A percentile compares a stretch with the other conserved stretches of the same genome.
These are phyloP conservation scores for Fragum whitleyi DNA, from an alignment of 2,888 invertebrate species.

Conservation along the genomic window DNA sequence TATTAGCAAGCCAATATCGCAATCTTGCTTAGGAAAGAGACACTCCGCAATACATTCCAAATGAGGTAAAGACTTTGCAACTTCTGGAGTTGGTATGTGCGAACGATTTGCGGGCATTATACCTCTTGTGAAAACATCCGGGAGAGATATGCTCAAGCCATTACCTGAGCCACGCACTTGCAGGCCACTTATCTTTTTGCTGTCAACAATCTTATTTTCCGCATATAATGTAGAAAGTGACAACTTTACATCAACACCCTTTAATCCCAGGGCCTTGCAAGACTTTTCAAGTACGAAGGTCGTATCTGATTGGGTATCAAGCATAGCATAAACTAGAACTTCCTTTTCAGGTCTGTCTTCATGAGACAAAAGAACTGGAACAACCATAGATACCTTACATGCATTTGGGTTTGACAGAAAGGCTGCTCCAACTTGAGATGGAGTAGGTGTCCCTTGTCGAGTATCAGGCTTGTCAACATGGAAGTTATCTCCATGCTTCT, in stretches of 20 bases:
- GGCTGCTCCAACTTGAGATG: background rate
- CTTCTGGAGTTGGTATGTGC: slow-evolving; percentile 54
- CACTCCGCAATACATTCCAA: slow-evolving; percentile 35
- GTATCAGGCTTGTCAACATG: background rate
- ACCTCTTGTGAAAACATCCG: slow-evolving; percentile 51
- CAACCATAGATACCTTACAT: slow-evolving; percentile 27
- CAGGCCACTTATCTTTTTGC: slow-evolving; percentile 41
- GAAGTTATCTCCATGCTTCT: background rate
- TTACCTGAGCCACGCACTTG: slow-evolving; percentile 44
- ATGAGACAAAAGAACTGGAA: slow-evolving; percentile 59
- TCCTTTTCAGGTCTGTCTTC: slow-evolving; percentile 51
- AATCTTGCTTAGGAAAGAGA: slow-evolving; percentile 34
- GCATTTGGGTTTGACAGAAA: background rate
- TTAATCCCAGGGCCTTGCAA: slow-evolving; percentile 33
- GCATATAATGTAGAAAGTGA: slow-evolving; percentile 58
- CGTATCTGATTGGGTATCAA: slow-evolving; percentile 67
- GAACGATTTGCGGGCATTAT: slow-evolving; percentile 57
- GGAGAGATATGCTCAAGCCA: slow-evolving; percentile 44
- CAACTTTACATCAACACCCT: slow-evolving; percentile 34
- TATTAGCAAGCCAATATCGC: slow-evolving; percentile 55
- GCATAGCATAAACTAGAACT: slow-evolving; percentile 62
- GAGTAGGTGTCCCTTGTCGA: background rate
- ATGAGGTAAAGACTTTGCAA: slow-evolving; percentile 44
- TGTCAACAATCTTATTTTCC: slow-evolving; percentile 28
- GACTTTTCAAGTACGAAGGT: slow-evolving; percentile 56